Evolutionary conservation across 2,113 vertebrate genomes (phyloP), one percentile per base, ranked within the genome.

Genomic region (Daubentonia madagascariensis): DNA sequence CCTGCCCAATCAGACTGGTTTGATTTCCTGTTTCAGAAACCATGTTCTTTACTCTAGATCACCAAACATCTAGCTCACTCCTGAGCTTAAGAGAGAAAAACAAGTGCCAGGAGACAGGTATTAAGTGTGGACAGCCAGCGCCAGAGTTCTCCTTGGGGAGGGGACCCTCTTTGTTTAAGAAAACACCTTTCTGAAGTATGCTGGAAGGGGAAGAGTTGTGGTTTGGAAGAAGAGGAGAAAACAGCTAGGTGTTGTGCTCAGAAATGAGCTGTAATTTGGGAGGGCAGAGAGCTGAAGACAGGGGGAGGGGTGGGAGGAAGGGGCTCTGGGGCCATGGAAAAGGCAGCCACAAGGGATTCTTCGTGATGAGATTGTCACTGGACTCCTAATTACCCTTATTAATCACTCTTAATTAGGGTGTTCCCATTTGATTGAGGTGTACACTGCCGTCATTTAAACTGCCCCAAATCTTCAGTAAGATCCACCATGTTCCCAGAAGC

Each of bases 1-100:
- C 50, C 23, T 90, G n/a, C 13, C 28, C 28, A 52, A 54, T 85
- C 30, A 32, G 81, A 25, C 50, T 40, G 50, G 32, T 52, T 92
- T 76, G 35, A 59, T 85, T 88, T 92, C 84, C 50, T 65, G n/a
- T 89, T 91, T 94, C 48, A 86, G 72, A 72, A 94, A 8, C 67
- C 9, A 5, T n/a, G 43, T 35, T 50, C 37, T 92, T 81, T 50
- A 16, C 20, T 23, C 22, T 63, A 1, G 1, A 6, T 13, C 61
- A 48, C 25, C 6, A 94, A 22, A 40, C n/a, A 17, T 35, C 43
- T 40, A n/a, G 40, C 30, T 4, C 50, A 43, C 14, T 72, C 57
- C 1, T 1, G 25, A 10, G 48, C 30, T 70, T 78, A 14, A 14
- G 25, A 32, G 84, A 92, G 30, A 84, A 59, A 65, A 45, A 52